Base-by-base conservation (phyloP, 2,113 vertebrate species). In the Ploceus nigricollis region DNA sequence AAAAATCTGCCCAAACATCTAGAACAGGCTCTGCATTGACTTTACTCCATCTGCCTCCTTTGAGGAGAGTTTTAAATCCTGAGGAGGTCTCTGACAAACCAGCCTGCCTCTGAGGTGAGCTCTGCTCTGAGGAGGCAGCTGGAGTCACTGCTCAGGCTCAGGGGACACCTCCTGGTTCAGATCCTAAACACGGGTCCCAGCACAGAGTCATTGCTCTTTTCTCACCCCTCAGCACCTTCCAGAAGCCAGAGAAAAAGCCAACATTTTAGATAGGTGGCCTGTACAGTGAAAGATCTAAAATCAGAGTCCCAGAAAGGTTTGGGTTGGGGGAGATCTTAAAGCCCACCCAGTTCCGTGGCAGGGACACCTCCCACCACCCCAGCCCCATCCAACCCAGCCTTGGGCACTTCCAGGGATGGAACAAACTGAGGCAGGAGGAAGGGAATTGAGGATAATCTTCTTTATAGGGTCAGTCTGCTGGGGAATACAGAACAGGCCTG, bases 351-450 rank as follows among this genome's bases (percentile, higher is more conserved):
- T 39, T 8, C 42, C 40, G 33, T 7, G 51, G 28, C 35, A 48
- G 42, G 44, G 35, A 28, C 51, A 13, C 5, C 42, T 69, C 14
- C n/a, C 23, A 39, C 17, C 10, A 13, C 0, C 51, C 27, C 51
- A 39, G 15, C 39, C 24, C 44, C 0, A 0, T 21, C 35, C 48
- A 64, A 2, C 24, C 50, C 2, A 0, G 21, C 51, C 63, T 22
- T 22, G 42, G n/a, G 8, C 51, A 35, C 19, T n/a, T 2, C 30
- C 24, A 42, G 54, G 45, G 54, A 15, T 51, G 45, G 37, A 15
- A 30, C 31, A 82, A 70, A 30, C 6, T 1, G 63, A 87, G 15
- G 51, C 6, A 71, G 30, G 47, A 63, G 23, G 31, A 47, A 15
- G 5, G 10, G 31, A 57, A 14, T 1, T 53, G 64, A 69, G 40